Evolutionary conservation across 1,140 invertebrate species (phyloP).

Genomic region (Drosophila pachea): DNA sequence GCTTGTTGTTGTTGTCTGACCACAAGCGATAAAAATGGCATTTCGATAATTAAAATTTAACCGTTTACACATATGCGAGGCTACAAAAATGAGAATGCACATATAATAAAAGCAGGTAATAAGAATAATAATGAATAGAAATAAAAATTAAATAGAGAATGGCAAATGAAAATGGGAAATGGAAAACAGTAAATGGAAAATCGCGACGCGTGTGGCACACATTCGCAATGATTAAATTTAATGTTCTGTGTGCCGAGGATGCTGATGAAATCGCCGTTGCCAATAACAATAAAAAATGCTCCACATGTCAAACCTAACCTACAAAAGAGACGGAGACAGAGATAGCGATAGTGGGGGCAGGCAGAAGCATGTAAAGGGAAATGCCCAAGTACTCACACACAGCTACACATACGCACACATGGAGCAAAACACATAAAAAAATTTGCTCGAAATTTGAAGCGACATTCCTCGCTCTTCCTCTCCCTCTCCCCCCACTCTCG

Average conservation of each 20-base stretch:
- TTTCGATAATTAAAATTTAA: conserved; percentile 15
- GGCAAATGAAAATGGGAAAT: neutral
- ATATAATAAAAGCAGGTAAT: too few species aligned
- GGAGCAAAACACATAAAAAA: conserved; percentile 9
- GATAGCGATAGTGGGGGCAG: too few species aligned
- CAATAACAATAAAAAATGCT: conserved; percentile 45
- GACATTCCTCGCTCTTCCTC: conserved; percentile 25
- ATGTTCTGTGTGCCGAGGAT: conserved; percentile 25
- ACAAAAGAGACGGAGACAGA: neutral
- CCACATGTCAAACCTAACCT: conserved; percentile 50
- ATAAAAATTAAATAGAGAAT: neutral
- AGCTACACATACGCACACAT: conserved; percentile 6
- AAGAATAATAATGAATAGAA: too few species aligned
- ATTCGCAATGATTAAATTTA: conserved; percentile 4
- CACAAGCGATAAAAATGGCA: conserved; percentile 5
- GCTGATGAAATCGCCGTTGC: conserved; percentile 59
- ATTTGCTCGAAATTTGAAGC: conserved; percentile 62
- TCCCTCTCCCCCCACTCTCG: neutral
- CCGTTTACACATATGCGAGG: conserved; percentile 1
- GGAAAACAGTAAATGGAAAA: neutral
- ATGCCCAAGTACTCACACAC: conserved; percentile 3
- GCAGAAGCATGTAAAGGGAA: neutral
- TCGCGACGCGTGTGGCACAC: conserved; percentile 12
- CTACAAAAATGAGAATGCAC: too few species aligned
- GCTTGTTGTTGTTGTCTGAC: neutral